Evolutionary conservation across 2,113 vertebrate species (phyloP).

Genomic region (Aldabrachelys gigantea): DNA sequence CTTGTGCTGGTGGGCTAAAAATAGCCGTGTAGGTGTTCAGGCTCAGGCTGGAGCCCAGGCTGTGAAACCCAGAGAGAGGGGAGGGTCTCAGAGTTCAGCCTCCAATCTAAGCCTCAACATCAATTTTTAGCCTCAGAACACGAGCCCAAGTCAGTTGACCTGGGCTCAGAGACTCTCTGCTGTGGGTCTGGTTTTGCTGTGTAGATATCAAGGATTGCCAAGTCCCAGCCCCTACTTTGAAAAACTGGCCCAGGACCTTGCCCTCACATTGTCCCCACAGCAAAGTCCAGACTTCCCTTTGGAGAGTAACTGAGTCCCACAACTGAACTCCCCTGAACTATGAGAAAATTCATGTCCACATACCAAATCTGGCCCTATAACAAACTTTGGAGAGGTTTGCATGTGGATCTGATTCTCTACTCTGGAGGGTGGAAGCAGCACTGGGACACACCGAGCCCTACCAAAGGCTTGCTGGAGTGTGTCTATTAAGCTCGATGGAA

Average conservation of each 20-base stretch:
- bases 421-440: not conserved
- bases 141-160: not conserved
- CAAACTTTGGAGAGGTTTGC: not conserved
- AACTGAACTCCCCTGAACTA: not conserved
- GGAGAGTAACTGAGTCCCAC: not conserved
- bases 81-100: not conserved
- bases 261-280: not conserved
- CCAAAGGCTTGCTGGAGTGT: not conserved
- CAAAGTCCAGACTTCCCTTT: not conserved
- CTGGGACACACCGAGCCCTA: not conserved
- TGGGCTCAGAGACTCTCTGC: not conserved
- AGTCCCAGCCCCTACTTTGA: not conserved
- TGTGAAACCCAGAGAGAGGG: not conserved
- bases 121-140: not conserved
- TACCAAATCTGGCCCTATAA: not conserved
- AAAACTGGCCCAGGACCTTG: not conserved
- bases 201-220: not conserved
- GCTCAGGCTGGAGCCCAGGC: too few species aligned
- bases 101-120: not conserved
- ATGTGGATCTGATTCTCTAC: not conserved
- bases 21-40: not conserved
- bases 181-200: not conserved
- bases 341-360: not conserved
- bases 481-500: not conserved
- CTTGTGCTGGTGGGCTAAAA: not conserved